Evolutionary conservation across 2,113 vertebrate genomes (phyloP).

Genomic region (Xenopus tropicalis): UCB_Xtro_10.0 CM004449.2:65639501-65640000

Average conservation of each 20-base stretch:
- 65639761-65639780: conserved; percentile 10
- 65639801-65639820: conserved; percentile 13
- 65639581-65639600: background rate
- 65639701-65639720: background rate
- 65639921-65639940: conserved; percentile 3
- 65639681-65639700: background rate
- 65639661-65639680: background rate
- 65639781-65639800: background rate
- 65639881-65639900: conserved; percentile 23
- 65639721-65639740: conserved; percentile 9
- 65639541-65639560: too few relatives aligned
- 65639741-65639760: background rate
- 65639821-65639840: conserved; percentile 15
- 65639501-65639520: too few relatives aligned
- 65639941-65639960: conserved; percentile 38
- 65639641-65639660: background rate
- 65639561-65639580: too few relatives aligned
- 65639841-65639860: background rate
- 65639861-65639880: conserved; percentile 23
- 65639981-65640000: conserved; percentile 29
- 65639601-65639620: background rate
- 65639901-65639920: conserved; percentile 8
- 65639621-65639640: background rate
- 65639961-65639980: conserved; percentile 33
- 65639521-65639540: too few relatives aligned